Evolutionary conservation across 2,113 vertebrate species (phyloP).

Genomic region (Ibidorhyncha struthersii): DNA sequence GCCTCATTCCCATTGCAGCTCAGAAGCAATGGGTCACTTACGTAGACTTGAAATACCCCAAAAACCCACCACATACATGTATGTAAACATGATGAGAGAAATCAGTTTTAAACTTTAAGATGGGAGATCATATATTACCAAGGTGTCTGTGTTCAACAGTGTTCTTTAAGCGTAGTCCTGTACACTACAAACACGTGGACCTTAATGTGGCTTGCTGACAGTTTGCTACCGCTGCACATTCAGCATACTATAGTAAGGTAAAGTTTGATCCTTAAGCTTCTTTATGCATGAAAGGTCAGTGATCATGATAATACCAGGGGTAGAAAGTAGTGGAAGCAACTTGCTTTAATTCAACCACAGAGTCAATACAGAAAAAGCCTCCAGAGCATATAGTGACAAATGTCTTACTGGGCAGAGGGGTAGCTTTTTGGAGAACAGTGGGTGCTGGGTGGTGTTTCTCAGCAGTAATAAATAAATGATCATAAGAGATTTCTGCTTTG

Average conservation of each 20-base stretch:
- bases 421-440: background rate
- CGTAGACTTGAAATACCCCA: background rate
- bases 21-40: background rate
- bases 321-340: background rate
- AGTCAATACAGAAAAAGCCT: background rate
- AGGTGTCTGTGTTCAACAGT: background rate
- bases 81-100: background rate
- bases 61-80: rapidly evolving
- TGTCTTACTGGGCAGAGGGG: background rate
- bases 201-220: background rate
- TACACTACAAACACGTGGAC: rapidly evolving
- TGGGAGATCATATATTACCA: background rate
- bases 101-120: background rate
- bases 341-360: background rate
- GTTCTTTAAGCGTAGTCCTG: background rate
- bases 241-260: background rate
- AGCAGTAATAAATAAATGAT: background rate
- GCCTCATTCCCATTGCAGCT: rapidly evolving
- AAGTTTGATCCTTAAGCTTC: background rate
- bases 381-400: background rate
- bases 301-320: background rate
- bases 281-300: background rate
- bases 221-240: rapidly evolving
- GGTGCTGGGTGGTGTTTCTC: background rate
- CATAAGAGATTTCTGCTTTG: background rate